phyloP scores from a whole-genome alignment of 1,140 invertebrate species.

The Zaprionus gabonicus region DNA sequence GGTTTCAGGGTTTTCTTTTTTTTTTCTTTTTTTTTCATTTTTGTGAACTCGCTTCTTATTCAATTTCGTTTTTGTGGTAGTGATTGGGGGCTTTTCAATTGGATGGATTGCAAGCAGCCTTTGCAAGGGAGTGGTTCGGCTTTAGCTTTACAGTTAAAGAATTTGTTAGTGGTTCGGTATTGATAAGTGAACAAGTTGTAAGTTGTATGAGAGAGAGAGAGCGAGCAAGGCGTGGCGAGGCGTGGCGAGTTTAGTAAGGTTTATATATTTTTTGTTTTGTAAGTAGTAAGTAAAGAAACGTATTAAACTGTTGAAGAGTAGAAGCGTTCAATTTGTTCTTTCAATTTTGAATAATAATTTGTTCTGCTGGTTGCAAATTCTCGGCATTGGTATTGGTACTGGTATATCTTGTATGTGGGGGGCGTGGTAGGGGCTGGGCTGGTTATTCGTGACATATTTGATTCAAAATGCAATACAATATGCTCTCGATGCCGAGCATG shows the following conservation, averaged over 20 bases:
- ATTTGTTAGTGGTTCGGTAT: conserved; percentile 25
- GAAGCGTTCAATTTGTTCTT: conserved; percentile 26
- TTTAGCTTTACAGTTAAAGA: conserved; percentile 57
- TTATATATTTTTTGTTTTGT: conserved; percentile 26
- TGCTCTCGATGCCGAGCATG: conserved; percentile 35
- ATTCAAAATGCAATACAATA: conserved; percentile 64
- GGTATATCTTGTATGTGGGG: conserved; percentile 25
- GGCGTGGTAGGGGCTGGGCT: conserved; percentile 18
- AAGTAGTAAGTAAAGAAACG: conserved; percentile 34
- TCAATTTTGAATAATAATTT: conserved; percentile 7
- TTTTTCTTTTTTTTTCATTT: neutral
- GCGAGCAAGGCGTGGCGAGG: conserved; percentile 76
- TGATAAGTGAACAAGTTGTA: conserved; percentile 21
- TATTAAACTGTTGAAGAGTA: conserved; percentile 45
- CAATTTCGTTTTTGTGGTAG: conserved; percentile 35
- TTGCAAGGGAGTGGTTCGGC: conserved; percentile 37
- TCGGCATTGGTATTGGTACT: conserved; percentile 26
- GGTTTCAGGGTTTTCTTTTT: conserved; percentile 10
- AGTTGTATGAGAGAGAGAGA: conserved; percentile 43
- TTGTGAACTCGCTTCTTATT: conserved; percentile 20
- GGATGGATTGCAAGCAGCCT: conserved; percentile 56
- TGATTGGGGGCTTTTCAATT: conserved; percentile 67
- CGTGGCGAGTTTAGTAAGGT: conserved; percentile 53
- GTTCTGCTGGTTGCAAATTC: conserved; percentile 56
- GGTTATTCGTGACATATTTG: conserved; percentile 32